These are phyloP conservation scores for Dipodomys merriami DNA, from an alignment of 2,113 vertebrate genomes.

Conservation along the genomic window DNA sequence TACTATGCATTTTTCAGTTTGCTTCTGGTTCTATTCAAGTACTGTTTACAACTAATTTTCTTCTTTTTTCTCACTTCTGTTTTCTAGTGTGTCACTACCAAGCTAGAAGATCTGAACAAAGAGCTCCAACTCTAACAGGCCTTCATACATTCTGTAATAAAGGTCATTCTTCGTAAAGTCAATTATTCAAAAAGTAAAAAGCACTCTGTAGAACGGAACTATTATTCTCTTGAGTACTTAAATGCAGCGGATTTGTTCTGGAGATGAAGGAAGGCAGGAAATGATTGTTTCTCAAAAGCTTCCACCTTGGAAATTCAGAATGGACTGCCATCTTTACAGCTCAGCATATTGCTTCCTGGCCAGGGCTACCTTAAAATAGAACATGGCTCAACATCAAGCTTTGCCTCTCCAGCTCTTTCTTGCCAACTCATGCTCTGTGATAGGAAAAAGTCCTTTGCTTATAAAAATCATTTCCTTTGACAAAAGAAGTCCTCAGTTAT, in stretches of 20 bases:
- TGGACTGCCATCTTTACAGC: slow-evolving; percentile 57
- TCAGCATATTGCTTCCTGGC: slow-evolving; percentile 61
- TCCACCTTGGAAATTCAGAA: neutral
- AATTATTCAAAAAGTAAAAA: neutral
- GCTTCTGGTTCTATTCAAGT: neutral
- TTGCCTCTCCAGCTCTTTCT: slow-evolving; percentile 34
- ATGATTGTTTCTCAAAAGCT: neutral
- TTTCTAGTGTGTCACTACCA: neutral
- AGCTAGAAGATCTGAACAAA: neutral
- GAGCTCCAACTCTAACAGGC: neutral
- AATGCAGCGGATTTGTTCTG: neutral
- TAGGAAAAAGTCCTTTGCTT: slow-evolving; percentile 21
- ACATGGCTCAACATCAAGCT: slow-evolving; percentile 32
- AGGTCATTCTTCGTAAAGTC: slow-evolving; percentile 1
- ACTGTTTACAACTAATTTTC: neutral
- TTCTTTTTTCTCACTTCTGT: neutral
- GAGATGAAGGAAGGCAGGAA: neutral
- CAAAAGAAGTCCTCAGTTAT: neutral
- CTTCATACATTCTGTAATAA: neutral
- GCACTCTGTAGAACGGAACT: neutral
- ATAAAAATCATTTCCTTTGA: slow-evolving; percentile 41
- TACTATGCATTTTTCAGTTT: neutral
- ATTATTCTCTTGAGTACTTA: neutral
- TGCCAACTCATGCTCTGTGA: slow-evolving; percentile 20
- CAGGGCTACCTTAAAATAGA: slow-evolving; percentile 53